Conservation (phyloP, 2,797 vertebrate species). For the Anableps anableps region DNA sequence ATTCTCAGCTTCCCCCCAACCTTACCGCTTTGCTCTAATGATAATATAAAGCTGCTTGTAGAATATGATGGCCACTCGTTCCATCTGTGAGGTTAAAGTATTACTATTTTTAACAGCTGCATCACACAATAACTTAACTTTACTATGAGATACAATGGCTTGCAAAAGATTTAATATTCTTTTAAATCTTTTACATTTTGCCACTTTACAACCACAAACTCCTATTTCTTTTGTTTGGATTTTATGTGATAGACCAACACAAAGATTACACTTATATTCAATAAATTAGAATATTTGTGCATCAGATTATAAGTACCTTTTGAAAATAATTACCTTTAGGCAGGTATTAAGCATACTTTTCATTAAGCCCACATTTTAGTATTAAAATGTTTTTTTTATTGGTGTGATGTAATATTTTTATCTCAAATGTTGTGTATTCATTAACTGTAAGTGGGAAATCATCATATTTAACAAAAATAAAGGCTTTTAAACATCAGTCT, state of each 20-base stretch:
- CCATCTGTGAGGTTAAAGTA: slow-evolving; percentile 59
- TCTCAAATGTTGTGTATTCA: neutral
- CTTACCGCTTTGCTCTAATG: slow-evolving; percentile 72
- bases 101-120: slow-evolving; percentile 44
- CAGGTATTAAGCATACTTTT: neutral
- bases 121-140: slow-evolving; percentile 58
- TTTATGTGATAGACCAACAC: neutral
- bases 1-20: slow-evolving; percentile 63
- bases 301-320: no score
- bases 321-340: neutral
- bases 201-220: neutral
- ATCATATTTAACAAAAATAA: neutral
- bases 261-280: neutral
- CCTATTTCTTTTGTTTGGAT: neutral
- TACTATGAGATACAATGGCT: neutral
- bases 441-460: neutral
- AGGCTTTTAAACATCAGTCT: neutral
- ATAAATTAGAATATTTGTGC: no score
- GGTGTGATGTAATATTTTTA: neutral
- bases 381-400: neutral
- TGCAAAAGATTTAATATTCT: neutral
- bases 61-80: slow-evolving; percentile 39
- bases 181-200: neutral
- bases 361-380: neutral
- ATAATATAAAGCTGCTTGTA: slow-evolving; percentile 63